Percentiles rank a stretch among this genome's conserved stretches.
Conservation (phyloP, 2,797 vertebrate species). For the Parotocinclus haroldoi region DNA sequence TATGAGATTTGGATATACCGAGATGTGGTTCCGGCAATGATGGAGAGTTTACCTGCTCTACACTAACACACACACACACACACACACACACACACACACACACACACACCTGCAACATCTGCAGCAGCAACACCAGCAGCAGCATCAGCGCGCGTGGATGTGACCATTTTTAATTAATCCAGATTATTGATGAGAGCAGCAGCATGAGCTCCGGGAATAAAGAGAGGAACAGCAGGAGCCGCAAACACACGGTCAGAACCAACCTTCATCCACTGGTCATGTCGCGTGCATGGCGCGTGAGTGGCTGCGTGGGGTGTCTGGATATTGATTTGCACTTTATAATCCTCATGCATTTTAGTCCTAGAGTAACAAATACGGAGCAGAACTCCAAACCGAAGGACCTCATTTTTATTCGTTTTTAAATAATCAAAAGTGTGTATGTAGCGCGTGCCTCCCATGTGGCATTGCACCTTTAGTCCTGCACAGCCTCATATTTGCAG, state of each 20-base stretch:
- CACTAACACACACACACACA: slow-evolving; percentile 10
- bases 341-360: too few relatives aligned
- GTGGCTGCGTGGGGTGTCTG: neutral
- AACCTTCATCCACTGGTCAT: neutral
- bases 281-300: neutral
- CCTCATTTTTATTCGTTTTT: too few relatives aligned
- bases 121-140: neutral
- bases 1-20: neutral
- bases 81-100: too few relatives aligned
- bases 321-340: too few relatives aligned
- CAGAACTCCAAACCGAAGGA: too few relatives aligned
- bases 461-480: too few relatives aligned
- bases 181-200: neutral
- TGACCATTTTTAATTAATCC: neutral
- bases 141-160: neutral
- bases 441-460: too few relatives aligned
- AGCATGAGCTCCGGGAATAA: slow-evolving; percentile 85
- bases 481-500: too few relatives aligned
- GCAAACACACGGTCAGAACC: slow-evolving; percentile 85
- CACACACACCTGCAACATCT: neutral
- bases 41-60: slow-evolving; percentile 13
- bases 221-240: slow-evolving; percentile 86
- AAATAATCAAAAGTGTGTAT: too few relatives aligned
- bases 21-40: neutral
- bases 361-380: too few relatives aligned